phyloP scores from a whole-genome alignment of 2,888 invertebrate species.

The Lasioglossum morio region DNA sequence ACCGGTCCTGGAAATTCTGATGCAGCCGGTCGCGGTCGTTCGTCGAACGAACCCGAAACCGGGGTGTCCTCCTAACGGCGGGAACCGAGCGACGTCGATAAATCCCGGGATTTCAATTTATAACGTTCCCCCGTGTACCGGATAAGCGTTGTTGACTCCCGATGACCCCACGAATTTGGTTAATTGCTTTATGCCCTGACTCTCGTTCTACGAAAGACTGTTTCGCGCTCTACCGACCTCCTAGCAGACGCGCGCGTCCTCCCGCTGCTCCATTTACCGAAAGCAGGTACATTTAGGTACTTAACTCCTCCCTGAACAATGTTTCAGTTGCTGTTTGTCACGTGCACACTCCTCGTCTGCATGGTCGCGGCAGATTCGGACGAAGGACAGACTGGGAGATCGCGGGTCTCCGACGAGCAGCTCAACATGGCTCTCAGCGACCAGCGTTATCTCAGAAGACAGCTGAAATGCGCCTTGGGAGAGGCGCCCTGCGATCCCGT shows the following conservation, averaged over 20 bases:
- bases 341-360: slow-evolving; percentile 50
- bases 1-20: neutral
- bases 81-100: neutral
- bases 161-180: slow-evolving; percentile 25
- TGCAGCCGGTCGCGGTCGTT: neutral
- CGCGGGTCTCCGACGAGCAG: slow-evolving; percentile 88
- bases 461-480: slow-evolving; percentile 90
- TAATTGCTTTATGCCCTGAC: slow-evolving; percentile 18
- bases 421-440: slow-evolving; percentile 89
- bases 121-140: slow-evolving; percentile 4
- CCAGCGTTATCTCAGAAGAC: slow-evolving; percentile 89
- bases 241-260: neutral
- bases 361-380: slow-evolving; percentile 54
- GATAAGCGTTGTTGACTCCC: slow-evolving; percentile 16
- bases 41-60: neutral
- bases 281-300: neutral
- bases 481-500: slow-evolving; percentile 91
- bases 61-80: neutral
- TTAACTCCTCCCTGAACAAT: slow-evolving; percentile 38
- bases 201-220: neutral
- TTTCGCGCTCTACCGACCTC: neutral
- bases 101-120: slow-evolving; percentile 24
- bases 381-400: slow-evolving; percentile 76
- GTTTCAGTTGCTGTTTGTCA: slow-evolving; percentile 74
- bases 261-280: slow-evolving; percentile 11